phyloP scores from a whole-genome alignment of 2,113 vertebrate genomes.

The Taxidea taxus region DNA sequence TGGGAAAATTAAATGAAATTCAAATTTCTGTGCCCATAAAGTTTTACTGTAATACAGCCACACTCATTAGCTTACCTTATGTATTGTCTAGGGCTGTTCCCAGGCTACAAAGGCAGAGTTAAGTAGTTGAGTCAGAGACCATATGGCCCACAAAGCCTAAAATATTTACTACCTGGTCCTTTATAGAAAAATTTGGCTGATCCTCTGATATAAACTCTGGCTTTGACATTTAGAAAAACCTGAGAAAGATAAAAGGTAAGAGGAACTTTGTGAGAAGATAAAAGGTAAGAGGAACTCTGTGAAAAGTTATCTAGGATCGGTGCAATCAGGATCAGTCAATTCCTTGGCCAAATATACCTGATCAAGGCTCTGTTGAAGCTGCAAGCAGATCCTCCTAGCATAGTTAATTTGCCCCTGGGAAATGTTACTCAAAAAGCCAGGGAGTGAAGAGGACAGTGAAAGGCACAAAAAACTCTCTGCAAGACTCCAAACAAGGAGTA shows the following conservation, averaged over 20 bases:
- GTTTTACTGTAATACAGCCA: conserved; percentile 36
- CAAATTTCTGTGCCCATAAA: conserved; percentile 44
- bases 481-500: conserved; percentile 41
- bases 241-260: conserved; percentile 29
- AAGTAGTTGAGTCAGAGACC: not conserved
- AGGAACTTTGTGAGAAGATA: conserved; percentile 25
- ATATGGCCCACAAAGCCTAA: not conserved
- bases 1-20: conserved; percentile 54
- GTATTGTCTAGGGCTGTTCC: not conserved
- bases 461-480: not conserved
- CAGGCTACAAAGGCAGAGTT: not conserved
- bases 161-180: conserved; percentile 15
- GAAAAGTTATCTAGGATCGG: not conserved
- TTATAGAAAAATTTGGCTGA: conserved; percentile 28
- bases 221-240: conserved; percentile 17
- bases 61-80: not conserved
- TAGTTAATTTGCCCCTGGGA: conserved; percentile 20
- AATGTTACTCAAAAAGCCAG: conserved; percentile 16
- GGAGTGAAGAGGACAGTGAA: conserved; percentile 28
- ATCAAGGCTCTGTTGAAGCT: conserved; percentile 24
- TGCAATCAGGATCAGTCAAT: not conserved
- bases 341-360: not conserved
- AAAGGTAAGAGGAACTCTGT: conserved; percentile 32
- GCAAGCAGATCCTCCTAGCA: not conserved
- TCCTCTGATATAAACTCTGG: not conserved